Conservation (phyloP, 2,113 vertebrate genomes). For the Aramus guarauna region DNA sequence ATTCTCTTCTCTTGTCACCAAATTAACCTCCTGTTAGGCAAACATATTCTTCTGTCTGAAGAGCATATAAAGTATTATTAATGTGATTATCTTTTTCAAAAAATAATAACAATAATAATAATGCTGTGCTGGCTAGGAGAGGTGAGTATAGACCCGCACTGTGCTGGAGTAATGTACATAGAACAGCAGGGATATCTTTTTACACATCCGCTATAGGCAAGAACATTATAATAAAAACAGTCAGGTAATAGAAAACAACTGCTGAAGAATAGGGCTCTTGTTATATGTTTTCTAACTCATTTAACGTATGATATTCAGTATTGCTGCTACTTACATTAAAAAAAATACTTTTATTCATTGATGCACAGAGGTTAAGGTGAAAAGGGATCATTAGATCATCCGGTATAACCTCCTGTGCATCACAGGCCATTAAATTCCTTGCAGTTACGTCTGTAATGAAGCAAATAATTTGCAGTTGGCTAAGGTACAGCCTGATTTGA, state of each 20-base stretch:
- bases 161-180: not conserved
- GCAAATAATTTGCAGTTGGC: not conserved
- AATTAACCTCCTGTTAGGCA: not conserved
- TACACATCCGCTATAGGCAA: not conserved
- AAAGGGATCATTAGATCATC: not conserved
- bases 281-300: not conserved
- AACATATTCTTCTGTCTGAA: not conserved
- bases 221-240: not conserved
- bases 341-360: not conserved
- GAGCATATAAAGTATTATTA: not conserved
- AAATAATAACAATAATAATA: not conserved
- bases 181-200: not conserved
- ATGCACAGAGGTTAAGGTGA: not conserved
- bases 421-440: slow-evolving; percentile 10
- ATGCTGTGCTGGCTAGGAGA: not conserved
- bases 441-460: not conserved
- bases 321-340: not conserved
- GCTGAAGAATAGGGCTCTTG: not conserved
- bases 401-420: not conserved
- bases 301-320: not conserved
- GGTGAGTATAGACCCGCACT: not conserved
- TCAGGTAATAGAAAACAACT: not conserved
- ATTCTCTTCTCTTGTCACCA: not conserved
- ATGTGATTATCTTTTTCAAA: not conserved
- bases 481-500: not conserved